phyloP scores from a whole-genome alignment of 2,888 invertebrate species.

The Noctua fimbriata region DNA sequence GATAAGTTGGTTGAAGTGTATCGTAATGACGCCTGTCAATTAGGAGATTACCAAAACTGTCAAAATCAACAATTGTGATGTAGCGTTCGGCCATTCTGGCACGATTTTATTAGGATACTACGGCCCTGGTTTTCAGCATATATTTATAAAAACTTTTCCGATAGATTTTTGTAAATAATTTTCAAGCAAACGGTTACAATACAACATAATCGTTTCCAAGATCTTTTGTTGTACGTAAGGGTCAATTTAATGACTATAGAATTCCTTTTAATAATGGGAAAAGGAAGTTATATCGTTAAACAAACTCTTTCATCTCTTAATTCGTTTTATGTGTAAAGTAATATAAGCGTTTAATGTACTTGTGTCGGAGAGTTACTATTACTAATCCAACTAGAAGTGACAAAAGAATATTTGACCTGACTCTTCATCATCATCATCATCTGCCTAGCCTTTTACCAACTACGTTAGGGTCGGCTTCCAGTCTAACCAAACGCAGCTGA shows the following conservation, averaged over 20 bases:
- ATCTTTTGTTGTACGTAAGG: constrained; percentile 34
- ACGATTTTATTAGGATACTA: not conserved
- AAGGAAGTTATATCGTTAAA: constrained; percentile 58
- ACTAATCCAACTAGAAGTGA: constrained; percentile 33
- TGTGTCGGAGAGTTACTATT: constrained; percentile 59
- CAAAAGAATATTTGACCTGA: not conserved
- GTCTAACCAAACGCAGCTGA: too few relatives aligned
- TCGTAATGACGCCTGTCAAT: not conserved
- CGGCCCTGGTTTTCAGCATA: not conserved
- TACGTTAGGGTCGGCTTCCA: too few relatives aligned
- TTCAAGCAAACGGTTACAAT: not conserved
- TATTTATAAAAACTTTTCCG: not conserved
- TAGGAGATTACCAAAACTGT: too few relatives aligned
- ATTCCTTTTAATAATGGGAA: constrained; percentile 37
- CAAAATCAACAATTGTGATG: too few relatives aligned
- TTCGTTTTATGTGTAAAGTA: constrained; percentile 76
- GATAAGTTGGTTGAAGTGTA: too few relatives aligned
- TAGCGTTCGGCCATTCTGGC: not conserved
- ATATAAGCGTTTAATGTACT: constrained; percentile 75
- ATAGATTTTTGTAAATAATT: not conserved
- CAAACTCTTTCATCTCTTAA: constrained; percentile 76
- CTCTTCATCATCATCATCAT: not conserved
- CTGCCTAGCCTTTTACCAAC: too few relatives aligned
- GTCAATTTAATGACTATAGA: constrained; percentile 37
- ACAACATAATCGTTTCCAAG: constrained; percentile 23